Conservation (phyloP, 2,113 vertebrate species). For the Tupaia tana region DNA sequence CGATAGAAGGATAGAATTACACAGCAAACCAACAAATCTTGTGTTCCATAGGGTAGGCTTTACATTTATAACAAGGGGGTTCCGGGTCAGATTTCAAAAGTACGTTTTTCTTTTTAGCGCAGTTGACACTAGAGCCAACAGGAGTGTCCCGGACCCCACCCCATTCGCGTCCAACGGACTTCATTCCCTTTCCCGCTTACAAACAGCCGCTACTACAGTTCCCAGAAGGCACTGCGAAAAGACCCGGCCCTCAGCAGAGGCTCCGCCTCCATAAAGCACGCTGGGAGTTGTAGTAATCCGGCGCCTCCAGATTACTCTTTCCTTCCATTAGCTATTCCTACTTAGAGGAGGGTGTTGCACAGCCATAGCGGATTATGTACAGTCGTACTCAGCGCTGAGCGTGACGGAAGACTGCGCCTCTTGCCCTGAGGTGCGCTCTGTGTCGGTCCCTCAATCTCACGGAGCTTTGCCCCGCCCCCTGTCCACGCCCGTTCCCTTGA, state of each 20-base stretch:
- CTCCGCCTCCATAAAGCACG: background rate
- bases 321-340: background rate
- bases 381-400: background rate
- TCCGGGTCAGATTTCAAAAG: background rate
- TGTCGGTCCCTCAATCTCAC: rapidly evolving
- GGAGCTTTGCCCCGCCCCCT: background rate
- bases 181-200: background rate
- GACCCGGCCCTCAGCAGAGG: background rate
- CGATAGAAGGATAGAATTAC: background rate
- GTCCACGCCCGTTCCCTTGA: background rate
- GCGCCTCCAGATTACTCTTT: background rate
- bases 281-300: slow-evolving; percentile 40
- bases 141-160: rapidly evolving
- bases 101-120: background rate
- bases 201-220: slow-evolving; percentile 65
- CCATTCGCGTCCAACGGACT: rapidly evolving
- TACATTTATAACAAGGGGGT: background rate
- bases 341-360: background rate
- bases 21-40: background rate
- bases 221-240: slow-evolving; percentile 56
- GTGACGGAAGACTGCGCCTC: background rate
- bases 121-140: background rate
- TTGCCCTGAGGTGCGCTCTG: background rate
- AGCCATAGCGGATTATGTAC: background rate
- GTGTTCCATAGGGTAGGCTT: background rate